Evolutionary conservation across 2,797 vertebrate genomes (phyloP).

Genomic region (Nyctalus aviator): DNA sequence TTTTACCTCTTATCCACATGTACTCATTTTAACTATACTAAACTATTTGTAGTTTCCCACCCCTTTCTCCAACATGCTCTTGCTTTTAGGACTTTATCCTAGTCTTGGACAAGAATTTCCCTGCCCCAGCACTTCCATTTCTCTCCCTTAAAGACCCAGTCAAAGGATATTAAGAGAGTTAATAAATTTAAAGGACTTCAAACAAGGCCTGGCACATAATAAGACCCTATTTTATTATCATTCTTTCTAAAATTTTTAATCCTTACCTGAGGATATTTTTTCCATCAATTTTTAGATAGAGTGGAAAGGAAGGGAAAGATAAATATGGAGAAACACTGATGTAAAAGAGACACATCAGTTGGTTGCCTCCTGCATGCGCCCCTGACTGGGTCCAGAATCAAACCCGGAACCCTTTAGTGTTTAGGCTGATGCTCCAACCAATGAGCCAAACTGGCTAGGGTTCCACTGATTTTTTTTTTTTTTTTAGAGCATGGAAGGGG

Average conservation of each 20-base stretch:
- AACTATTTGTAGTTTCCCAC: not conserved
- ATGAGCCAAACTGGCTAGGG: too few species aligned
- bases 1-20: not conserved
- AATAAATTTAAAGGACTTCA: slow-evolving; percentile 21
- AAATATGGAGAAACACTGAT: too few species aligned
- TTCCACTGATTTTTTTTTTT: too few species aligned
- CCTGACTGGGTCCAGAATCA: too few species aligned
- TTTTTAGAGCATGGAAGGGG: too few species aligned
- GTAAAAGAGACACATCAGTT: too few species aligned
- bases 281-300: too few species aligned
- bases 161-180: not conserved
- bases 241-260: not conserved
- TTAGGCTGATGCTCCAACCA: too few species aligned
- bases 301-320: too few species aligned
- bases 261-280: too few species aligned
- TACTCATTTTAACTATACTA: not conserved
- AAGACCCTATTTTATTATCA: not conserved
- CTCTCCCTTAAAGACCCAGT: slow-evolving; percentile 1
- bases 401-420: too few species aligned
- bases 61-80: not conserved
- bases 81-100: not conserved
- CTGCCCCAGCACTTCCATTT: not conserved
- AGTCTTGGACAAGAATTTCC: slow-evolving; percentile 29
- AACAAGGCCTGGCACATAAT: not conserved
- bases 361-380: too few species aligned